Percentiles rank a stretch among this genome's conserved stretches.
Conservation (phyloP, 2,888 invertebrate species). For the Psylliodes chrysocephalus region DNA sequence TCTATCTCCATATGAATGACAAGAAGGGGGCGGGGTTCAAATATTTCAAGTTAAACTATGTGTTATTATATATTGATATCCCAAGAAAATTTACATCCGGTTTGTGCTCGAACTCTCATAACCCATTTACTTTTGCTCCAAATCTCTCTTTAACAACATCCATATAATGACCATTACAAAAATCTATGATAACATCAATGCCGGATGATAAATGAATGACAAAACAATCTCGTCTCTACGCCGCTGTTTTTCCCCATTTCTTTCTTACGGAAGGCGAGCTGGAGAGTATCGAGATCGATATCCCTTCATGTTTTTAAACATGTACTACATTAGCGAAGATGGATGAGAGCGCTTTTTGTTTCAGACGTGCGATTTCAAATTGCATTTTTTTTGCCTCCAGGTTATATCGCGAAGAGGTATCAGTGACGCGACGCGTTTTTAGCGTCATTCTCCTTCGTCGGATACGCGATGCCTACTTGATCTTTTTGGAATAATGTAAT, state of each 20-base stretch:
- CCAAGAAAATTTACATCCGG: too few species aligned
- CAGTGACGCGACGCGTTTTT: neutral
- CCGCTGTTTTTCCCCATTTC: neutral
- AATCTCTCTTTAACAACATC: too few species aligned
- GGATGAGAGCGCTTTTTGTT: constrained; percentile 27
- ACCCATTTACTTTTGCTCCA: too few species aligned
- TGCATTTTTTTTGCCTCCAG: constrained; percentile 16
- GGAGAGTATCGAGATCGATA: constrained; percentile 19
- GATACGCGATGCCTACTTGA: neutral
- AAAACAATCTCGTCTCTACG: too few species aligned
- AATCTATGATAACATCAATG: neutral
- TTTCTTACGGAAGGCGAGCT: constrained; percentile 9
- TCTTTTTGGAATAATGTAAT: neutral
- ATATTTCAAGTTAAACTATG: too few species aligned
- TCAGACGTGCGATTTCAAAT: constrained; percentile 24
- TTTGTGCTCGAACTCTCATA: too few species aligned
- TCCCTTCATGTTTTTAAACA: constrained; percentile 30
- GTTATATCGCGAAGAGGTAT: neutral
- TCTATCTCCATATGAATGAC: too few species aligned
- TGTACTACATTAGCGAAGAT: constrained; percentile 30
- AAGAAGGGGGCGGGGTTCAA: too few species aligned
- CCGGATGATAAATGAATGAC: too few species aligned
- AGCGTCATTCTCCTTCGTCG: neutral
- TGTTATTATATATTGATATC: too few species aligned
- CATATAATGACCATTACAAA: neutral